These are phyloP conservation scores for Scaptodrosophila latifasciaeformis DNA, from an alignment of 2,888 invertebrate genomes.

Conservation along the genomic window DNA sequence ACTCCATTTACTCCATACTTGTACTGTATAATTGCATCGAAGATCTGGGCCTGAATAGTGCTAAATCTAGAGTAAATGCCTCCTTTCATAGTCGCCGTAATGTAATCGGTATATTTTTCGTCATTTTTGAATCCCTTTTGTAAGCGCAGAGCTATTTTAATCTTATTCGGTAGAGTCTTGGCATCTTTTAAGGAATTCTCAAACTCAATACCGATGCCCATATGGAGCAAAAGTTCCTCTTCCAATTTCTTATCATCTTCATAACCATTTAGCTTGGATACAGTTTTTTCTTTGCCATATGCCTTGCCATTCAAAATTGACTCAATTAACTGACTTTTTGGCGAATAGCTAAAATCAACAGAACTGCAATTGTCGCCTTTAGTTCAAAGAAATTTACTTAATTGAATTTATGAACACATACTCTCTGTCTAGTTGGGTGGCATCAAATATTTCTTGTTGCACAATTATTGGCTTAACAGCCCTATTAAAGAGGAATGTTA, in stretches of 20 bases:
- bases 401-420: neutral
- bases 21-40: constrained; percentile 20
- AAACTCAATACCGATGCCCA: constrained; percentile 47
- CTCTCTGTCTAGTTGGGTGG: neutral
- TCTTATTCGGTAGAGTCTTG: constrained; percentile 8
- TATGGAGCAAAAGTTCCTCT: constrained; percentile 24
- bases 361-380: too few species aligned
- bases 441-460: neutral
- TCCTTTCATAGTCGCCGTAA: neutral
- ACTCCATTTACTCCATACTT: neutral
- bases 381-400: neutral
- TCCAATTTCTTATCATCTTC: neutral
- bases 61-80: constrained; percentile 32
- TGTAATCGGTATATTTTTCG: neutral
- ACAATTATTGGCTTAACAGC: neutral
- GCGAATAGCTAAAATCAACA: constrained; percentile 15
- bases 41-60: constrained; percentile 22
- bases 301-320: constrained; percentile 3
- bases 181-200: constrained; percentile 19
- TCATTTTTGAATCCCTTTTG: constrained; percentile 12
- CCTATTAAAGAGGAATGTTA: neutral
- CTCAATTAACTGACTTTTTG: neutral
- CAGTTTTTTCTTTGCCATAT: neutral
- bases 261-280: neutral
- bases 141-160: constrained; percentile 31